Conservation (phyloP, 2,888 invertebrate genomes). For the Pheosia tremula region DNA sequence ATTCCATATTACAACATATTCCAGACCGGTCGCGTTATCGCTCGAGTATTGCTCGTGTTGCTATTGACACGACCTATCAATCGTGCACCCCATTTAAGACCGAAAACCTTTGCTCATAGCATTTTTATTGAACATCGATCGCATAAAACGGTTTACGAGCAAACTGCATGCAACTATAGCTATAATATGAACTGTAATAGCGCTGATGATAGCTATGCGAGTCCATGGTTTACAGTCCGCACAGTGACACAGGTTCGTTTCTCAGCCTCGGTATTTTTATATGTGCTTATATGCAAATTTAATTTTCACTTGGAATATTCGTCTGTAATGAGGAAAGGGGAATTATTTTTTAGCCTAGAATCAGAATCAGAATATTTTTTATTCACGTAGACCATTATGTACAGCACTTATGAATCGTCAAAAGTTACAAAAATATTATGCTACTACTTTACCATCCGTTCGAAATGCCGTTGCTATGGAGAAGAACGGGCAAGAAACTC, state of each 20-base stretch:
- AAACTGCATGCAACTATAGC: background rate
- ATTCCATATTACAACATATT: background rate
- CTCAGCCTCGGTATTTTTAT: background rate
- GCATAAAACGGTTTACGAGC: background rate
- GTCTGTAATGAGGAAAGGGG: too few relatives aligned
- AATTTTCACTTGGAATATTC: too few relatives aligned
- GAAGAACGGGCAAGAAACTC: too few relatives aligned
- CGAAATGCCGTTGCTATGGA: too few relatives aligned
- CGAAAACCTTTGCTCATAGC: conserved; percentile 1
- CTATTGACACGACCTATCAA: background rate
- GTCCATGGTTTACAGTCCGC: background rate
- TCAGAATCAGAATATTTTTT: too few relatives aligned
- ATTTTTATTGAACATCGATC: conserved; percentile 9
- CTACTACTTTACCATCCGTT: too few relatives aligned
- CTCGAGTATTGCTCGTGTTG: background rate
- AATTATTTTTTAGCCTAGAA: too few relatives aligned
- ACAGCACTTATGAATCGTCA: too few relatives aligned
- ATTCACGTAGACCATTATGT: too few relatives aligned
- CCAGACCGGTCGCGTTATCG: background rate
- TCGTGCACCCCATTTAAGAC: background rate
- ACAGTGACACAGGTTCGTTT: background rate
- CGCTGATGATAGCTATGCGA: background rate
- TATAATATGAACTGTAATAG: conserved; percentile 6
- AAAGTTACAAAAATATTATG: too few relatives aligned
- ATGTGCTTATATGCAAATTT: too few relatives aligned